Evolutionary conservation across 2,888 invertebrate species (phyloP).

Genomic region (Protodeltote pygarga): DNA sequence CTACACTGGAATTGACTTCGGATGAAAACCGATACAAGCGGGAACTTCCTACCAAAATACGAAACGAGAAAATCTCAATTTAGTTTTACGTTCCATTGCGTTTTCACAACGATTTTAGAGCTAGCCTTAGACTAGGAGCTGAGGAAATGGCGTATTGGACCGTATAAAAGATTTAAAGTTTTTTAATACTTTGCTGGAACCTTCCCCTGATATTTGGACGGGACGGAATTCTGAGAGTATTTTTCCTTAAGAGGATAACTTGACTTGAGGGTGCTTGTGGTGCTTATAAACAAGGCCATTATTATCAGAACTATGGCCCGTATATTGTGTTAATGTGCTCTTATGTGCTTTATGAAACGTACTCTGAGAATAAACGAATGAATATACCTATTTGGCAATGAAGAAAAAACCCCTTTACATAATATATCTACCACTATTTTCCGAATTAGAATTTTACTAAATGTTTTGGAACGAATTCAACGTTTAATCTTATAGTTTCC

Average conservation of each 20-base stretch:
- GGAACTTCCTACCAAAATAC: constrained; percentile 32
- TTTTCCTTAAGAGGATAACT: constrained; percentile 55
- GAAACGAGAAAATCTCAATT: constrained; percentile 23
- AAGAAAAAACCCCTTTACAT: constrained; percentile 10
- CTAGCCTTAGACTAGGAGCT: constrained; percentile 9
- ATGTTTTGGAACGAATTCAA: constrained; percentile 19
- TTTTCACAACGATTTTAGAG: constrained; percentile 22
- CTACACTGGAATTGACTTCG: constrained; percentile 55
- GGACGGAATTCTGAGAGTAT: constrained; percentile 51
- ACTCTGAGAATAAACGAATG: constrained; percentile 59
- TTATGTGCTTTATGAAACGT: constrained; percentile 70
- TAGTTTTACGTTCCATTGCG: constrained; percentile 42
- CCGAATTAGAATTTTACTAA: not conserved
- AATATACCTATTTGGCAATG: constrained; percentile 22
- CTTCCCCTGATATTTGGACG: constrained; percentile 47
- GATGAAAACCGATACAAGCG: constrained; percentile 61
- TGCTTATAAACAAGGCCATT: constrained; percentile 79
- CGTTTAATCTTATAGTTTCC: constrained; percentile 14
- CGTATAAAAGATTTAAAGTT: constrained; percentile 18
- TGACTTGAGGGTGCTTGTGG: constrained; percentile 61
- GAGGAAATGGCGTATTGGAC: constrained; percentile 35
- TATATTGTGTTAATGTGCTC: constrained; percentile 76
- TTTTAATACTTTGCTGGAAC: constrained; percentile 9
- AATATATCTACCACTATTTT: constrained; percentile 5
- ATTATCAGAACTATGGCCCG: constrained; percentile 77